Base-by-base conservation (phyloP, 2,113 vertebrate species). In the Podarcis cretensis region DNA sequence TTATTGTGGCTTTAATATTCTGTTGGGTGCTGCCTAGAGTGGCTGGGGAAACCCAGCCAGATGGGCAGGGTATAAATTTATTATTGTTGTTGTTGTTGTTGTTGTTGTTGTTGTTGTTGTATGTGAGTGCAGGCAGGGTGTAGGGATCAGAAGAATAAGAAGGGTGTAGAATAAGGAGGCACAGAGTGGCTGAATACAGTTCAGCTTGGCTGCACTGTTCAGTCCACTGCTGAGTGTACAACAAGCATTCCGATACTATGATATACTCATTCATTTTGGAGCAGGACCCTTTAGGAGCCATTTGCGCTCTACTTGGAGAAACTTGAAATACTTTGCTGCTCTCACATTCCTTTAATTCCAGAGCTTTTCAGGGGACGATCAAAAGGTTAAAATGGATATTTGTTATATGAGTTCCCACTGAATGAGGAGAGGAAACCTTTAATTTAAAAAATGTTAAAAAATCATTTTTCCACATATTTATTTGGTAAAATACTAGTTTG, bases 281-380 rank as follows among this genome's bases (percentile, higher is more conserved):
- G 65, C 54, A 81, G 43, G 5, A 83, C 43, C 25, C 5, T 54
- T 68, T 88, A 85, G 71, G 32, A 80, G 63, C 32, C 32, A 23
- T 48, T 85, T 71, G 14, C n/a, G 30, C 88, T 81, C 85, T 71
- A 54, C 20, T 12, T 85, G 57, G 40, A 75, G 23, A 86, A 65
- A n/a, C 87, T 69, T 80, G 69, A 57, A 40, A 81, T 75, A 30
- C 37, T 4, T 85, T 78, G 73, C 68, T 80, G 12, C 23, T 32
- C 75, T 89, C 89, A 79, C 87, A 40, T 85, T 85, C 54, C 76
- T 84, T 37, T 80, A 84, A 84, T 75, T 59, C 81, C 71, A 74
- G 79, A 75, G 30, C 37, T 48, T 83, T 75, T 82, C 35, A 90
- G 65, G 86, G 81, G 54, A 65, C 63, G 5, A 32, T 20, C 63